Percentiles rank a stretch among this genome's conserved stretches.
These are phyloP conservation scores for Selenia dentaria DNA, from an alignment of 2,888 invertebrate species.

Conservation along the genomic window DNA sequence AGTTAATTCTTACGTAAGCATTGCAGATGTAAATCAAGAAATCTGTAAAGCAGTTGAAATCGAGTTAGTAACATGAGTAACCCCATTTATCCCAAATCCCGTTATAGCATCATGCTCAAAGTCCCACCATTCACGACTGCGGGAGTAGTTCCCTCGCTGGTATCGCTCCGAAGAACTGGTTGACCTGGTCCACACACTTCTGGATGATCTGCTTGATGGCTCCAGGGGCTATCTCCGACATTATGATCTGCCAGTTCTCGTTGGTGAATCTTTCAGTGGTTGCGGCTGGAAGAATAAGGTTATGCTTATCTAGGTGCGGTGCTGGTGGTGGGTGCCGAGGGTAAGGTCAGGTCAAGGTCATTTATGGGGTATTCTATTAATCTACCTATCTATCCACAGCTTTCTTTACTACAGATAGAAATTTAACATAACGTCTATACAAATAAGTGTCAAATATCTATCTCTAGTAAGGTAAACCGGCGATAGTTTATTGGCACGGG, in stretches of 20 bases:
- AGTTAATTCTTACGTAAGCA: too few species aligned
- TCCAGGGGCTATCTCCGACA: constrained; percentile 75
- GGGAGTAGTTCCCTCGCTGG: constrained; percentile 56
- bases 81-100: neutral
- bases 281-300: constrained; percentile 61
- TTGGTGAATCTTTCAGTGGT: constrained; percentile 73
- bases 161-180: constrained; percentile 59
- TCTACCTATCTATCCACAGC: too few species aligned
- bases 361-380: too few species aligned
- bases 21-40: too few species aligned
- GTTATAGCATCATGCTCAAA: neutral
- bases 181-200: constrained; percentile 65
- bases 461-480: too few species aligned
- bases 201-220: constrained; percentile 69
- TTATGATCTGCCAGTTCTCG: constrained; percentile 75
- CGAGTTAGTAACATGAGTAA: neutral
- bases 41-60: too few species aligned
- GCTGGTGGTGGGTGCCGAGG: neutral
- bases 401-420: too few species aligned
- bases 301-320: constrained; percentile 12
- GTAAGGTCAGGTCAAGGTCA: constrained; percentile 10
- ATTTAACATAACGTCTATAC: too few species aligned
- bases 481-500: too few species aligned
- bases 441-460: too few species aligned
- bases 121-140: constrained; percentile 59